Evolutionary conservation across 2,888 invertebrate genomes (phyloP).

Genomic region (Harmothoe impar): DNA sequence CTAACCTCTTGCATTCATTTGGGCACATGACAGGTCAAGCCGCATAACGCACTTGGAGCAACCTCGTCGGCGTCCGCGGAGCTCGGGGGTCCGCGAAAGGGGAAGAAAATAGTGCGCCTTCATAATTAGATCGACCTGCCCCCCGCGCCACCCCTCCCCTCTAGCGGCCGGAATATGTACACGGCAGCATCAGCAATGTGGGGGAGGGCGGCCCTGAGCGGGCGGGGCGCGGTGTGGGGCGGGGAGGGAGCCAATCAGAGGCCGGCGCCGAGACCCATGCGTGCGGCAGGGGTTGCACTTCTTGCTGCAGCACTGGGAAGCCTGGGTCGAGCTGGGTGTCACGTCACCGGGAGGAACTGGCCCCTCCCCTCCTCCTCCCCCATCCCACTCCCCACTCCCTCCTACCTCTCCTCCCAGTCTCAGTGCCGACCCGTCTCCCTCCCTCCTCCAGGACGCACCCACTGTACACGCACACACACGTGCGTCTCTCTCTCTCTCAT

Average conservation of each 20-base stretch:
- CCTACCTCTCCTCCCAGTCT: neutral
- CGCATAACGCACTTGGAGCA: slow-evolving; percentile 41
- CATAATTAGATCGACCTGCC: slow-evolving; percentile 49
- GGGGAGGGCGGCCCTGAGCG: neutral
- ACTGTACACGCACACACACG: neutral
- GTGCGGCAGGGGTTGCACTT: neutral
- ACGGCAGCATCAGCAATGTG: slow-evolving; percentile 22
- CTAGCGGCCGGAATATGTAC: slow-evolving; percentile 36
- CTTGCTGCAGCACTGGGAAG: neutral
- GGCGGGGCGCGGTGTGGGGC: neutral
- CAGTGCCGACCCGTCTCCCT: slow-evolving; percentile 33
- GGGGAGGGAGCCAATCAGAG: slow-evolving; percentile 16
- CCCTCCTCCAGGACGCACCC: slow-evolving; percentile 34
- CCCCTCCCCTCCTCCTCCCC: neutral
- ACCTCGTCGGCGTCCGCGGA: slow-evolving; percentile 21
- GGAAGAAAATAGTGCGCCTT: neutral
- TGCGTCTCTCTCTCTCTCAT: too few species aligned
- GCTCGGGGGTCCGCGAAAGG: neutral
- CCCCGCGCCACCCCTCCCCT: neutral
- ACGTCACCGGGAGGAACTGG: slow-evolving; percentile 28
- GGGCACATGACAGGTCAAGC: slow-evolving; percentile 54
- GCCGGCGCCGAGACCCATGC: neutral
- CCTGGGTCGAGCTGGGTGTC: slow-evolving; percentile 40
- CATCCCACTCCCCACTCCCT: neutral
- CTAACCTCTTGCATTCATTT: slow-evolving; percentile 55